Percentiles rank a stretch among this genome's conserved stretches.
phyloP scores from a whole-genome alignment of 2,888 invertebrate genomes.

The Aquatica leii region DNA sequence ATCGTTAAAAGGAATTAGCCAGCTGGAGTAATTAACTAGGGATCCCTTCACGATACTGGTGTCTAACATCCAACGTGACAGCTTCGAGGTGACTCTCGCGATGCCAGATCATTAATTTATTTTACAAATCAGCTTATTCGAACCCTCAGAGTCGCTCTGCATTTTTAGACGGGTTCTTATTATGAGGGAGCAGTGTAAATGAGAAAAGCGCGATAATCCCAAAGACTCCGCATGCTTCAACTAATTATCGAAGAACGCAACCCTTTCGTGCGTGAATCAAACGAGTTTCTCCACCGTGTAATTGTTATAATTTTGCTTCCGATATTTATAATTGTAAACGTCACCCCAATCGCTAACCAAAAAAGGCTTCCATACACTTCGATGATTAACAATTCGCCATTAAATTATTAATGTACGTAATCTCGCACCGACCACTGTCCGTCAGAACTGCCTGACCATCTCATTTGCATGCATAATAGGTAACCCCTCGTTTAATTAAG shows the following conservation, averaged over 20 bases:
- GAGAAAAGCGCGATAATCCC: conserved; percentile 57
- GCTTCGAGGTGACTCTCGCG: conserved; percentile 59
- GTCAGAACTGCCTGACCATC: conserved; percentile 54
- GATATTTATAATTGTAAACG: conserved; percentile 19
- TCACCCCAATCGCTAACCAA: conserved; percentile 6
- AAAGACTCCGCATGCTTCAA: conserved; percentile 50
- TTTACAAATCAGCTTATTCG: conserved; percentile 62
- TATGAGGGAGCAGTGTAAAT: conserved; percentile 56
- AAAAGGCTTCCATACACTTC: conserved; percentile 1
- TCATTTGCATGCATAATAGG: conserved; percentile 61
- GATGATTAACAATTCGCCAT: conserved; percentile 43
- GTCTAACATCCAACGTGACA: conserved; percentile 60
- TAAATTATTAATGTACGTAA: conserved; percentile 46
- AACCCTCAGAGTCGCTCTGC: conserved; percentile 56
- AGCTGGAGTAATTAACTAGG: conserved; percentile 59
- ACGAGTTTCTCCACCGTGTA: conserved; percentile 30
- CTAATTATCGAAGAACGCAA: conserved; percentile 54
- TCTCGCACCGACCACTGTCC: conserved; percentile 48
- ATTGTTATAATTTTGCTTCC: conserved; percentile 29
- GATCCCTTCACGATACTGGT: conserved; percentile 51
- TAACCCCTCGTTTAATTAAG: conserved; percentile 57
- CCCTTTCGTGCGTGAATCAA: conserved; percentile 40
- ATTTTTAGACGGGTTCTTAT: conserved; percentile 56
- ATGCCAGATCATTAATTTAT: conserved; percentile 62
- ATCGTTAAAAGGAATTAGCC: conserved; percentile 60